A percentile compares a stretch with the other conserved stretches of the same genome.
phyloP scores from a whole-genome alignment of 2,888 invertebrate species.

The Lamproptera curius region DNA sequence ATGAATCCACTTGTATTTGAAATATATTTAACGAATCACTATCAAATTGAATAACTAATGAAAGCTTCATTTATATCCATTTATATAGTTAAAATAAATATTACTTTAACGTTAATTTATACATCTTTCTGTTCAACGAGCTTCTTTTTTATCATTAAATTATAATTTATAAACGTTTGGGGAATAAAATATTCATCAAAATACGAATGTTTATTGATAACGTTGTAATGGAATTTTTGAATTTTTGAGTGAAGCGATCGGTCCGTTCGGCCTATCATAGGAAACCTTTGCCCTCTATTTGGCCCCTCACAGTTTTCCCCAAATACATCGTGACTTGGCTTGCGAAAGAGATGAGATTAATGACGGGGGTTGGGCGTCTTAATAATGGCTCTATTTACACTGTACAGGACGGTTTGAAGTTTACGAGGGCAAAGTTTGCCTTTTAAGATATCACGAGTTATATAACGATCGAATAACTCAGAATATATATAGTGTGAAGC shows the following conservation, averaged over 20 bases:
- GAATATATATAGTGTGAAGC: no score
- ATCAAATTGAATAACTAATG: no score
- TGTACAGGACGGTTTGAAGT: background rate
- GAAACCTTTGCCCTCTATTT: conserved; percentile 39
- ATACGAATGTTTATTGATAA: conserved; percentile 4
- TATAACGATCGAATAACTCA: no score
- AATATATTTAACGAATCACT: no score
- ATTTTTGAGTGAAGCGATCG: conserved; percentile 43
- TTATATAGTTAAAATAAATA: no score
- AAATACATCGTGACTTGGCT: conserved; percentile 55
- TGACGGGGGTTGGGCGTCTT: conserved; percentile 55
- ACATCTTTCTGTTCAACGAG: no score
- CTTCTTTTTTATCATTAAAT: no score
- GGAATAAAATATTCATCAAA: conserved; percentile 5
- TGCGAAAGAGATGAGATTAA: conserved; percentile 67
- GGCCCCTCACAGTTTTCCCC: conserved; percentile 30
- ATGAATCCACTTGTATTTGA: no score
- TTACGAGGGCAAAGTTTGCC: background rate
- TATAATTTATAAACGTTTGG: background rate
- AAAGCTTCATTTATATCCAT: no score
- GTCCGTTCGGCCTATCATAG: conserved; percentile 43
- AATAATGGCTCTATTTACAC: conserved; percentile 41
- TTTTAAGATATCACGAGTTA: no score
- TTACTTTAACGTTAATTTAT: no score
- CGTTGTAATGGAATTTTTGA: conserved; percentile 28